Evolutionary conservation across 2,888 invertebrate species (phyloP).

Genomic region (Drosophila fulvimacula): DNA sequence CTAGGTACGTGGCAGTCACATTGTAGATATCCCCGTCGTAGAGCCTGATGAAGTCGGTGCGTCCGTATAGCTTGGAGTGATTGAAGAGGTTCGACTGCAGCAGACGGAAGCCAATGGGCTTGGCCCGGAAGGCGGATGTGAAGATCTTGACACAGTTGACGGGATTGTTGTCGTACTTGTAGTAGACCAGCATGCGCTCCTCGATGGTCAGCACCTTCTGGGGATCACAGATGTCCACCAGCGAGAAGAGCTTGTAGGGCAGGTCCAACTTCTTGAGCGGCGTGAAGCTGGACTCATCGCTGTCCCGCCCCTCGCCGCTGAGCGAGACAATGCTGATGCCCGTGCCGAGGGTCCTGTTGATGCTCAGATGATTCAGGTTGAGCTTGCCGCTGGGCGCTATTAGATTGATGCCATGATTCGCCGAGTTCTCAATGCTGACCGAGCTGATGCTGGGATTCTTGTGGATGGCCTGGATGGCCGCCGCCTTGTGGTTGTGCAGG

Average conservation of each 20-base stretch:
- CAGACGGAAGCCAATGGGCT: conserved; percentile 95
- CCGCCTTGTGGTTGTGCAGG: conserved; percentile 96
- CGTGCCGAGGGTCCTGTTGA: conserved; percentile 93
- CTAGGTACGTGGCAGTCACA: conserved; percentile 90
- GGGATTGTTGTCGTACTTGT: conserved; percentile 98
- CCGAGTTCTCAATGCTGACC: conserved; percentile 93
- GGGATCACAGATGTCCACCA: conserved; percentile 98
- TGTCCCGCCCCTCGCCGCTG: conserved; percentile 96
- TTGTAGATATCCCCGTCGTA: conserved; percentile 98
- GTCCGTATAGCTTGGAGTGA: conserved; percentile 91
- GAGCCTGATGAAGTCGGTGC: conserved; percentile 93
- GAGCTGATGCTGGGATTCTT: conserved; percentile 93
- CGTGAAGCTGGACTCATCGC: conserved; percentile 94
- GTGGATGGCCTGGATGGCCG: conserved; percentile 95
- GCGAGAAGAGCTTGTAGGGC: conserved; percentile 96
- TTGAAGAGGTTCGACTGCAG: conserved; percentile 97
- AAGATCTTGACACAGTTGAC: conserved; percentile 99
- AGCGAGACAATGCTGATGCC: conserved; percentile 95
- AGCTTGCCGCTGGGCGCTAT: conserved; percentile 94
- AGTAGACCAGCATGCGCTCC: conserved; percentile 95
- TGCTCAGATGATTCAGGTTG: conserved; percentile 90
- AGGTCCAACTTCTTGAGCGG: conserved; percentile 92
- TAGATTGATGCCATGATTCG: conserved; percentile 96
- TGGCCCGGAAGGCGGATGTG: conserved; percentile 92
- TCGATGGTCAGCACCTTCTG: conserved; percentile 95